Evolutionary conservation across 2,797 vertebrate species (phyloP).

Genomic region (Pyrocephalus nanus): DNA sequence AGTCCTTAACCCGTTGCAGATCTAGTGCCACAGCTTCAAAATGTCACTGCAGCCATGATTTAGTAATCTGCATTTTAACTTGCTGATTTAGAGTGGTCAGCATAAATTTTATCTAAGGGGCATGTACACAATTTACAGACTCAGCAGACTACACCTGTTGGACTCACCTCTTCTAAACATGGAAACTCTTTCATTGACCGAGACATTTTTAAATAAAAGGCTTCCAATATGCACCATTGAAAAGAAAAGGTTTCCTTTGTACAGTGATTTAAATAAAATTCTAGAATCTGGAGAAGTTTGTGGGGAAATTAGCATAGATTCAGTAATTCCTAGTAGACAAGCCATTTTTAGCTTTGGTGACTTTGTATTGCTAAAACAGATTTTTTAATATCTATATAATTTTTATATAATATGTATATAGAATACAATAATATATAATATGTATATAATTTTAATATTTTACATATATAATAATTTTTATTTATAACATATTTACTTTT

Average conservation of each 20-base stretch:
- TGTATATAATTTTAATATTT: no score
- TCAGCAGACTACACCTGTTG: background rate
- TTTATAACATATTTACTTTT: background rate
- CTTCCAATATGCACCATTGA: background rate
- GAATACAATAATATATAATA: no score
- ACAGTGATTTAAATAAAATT: background rate
- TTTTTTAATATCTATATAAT: no score
- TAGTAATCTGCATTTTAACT: background rate
- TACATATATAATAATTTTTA: background rate
- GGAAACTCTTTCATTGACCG: background rate
- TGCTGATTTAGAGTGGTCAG: background rate
- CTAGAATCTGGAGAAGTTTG: background rate
- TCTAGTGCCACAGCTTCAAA: background rate
- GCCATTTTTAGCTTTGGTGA: background rate
- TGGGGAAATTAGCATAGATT: background rate
- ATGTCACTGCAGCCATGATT: background rate
- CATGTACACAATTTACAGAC: background rate
- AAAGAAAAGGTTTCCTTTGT: background rate
- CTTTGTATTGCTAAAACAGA: background rate
- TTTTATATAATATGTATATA: no score
- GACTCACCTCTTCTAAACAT: accelerated
- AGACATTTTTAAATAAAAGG: background rate
- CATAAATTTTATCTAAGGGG: background rate
- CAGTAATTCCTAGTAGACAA: background rate
- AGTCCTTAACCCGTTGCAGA: background rate